Conservation (phyloP, 2,888 invertebrate genomes). For the Ptilodon capucinus region DNA sequence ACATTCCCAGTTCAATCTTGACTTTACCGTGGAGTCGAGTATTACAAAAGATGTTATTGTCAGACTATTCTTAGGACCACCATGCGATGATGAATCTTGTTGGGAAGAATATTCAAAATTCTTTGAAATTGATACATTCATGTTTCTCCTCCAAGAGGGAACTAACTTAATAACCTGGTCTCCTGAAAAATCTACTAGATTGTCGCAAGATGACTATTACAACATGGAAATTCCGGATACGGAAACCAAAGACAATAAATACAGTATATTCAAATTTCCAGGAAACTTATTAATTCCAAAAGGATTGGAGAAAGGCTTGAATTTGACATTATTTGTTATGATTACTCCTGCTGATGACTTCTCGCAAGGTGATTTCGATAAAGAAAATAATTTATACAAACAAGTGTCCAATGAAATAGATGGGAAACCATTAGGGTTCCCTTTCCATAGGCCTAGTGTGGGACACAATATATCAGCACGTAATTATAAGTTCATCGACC, state of each 20-base stretch:
- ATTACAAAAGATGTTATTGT: constrained; percentile 43
- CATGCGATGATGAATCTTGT: constrained; percentile 51
- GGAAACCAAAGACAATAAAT: constrained; percentile 38
- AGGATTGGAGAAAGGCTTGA: constrained; percentile 59
- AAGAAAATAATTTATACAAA: constrained; percentile 40
- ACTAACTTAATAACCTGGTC: constrained; percentile 57
- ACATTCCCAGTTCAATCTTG: constrained; percentile 53
- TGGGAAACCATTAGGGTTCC: constrained; percentile 66
- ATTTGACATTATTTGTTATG: constrained; percentile 66
- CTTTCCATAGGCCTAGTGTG: constrained; percentile 60
- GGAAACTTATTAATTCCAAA: constrained; percentile 62
- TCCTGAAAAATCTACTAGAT: constrained; percentile 46
- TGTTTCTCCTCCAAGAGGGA: constrained; percentile 48
- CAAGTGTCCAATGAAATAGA: constrained; percentile 46
- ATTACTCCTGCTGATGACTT: constrained; percentile 47
- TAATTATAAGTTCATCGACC: constrained; percentile 67
- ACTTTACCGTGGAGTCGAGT: constrained; percentile 56
- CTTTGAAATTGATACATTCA: constrained; percentile 62
- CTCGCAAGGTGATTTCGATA: constrained; percentile 28
- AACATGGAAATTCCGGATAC: constrained; percentile 39
- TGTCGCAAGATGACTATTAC: constrained; percentile 52
- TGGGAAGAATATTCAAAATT: constrained; percentile 54
- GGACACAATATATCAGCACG: constrained; percentile 37
- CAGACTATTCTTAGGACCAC: constrained; percentile 66
- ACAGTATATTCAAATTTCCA: constrained; percentile 64